Base-by-base conservation (phyloP, 2,888 invertebrate genomes). In the Chesias legatella region DNA sequence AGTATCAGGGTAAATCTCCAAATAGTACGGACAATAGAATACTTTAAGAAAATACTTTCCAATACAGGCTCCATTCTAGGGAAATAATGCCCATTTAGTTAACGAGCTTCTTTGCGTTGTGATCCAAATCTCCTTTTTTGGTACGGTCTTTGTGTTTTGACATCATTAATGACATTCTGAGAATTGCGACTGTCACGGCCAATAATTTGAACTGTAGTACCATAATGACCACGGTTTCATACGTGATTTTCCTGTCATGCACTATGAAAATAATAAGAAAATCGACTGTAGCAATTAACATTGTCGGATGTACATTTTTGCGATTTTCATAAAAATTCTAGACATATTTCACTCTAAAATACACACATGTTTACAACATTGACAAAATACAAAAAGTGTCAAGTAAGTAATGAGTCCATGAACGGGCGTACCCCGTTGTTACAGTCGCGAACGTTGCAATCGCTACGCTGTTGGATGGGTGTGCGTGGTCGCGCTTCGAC, bases 401-500 rank as follows among this genome's bases (percentile, higher is more conserved):
- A n/a, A n/a, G n/a, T n/a, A n/a, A n/a, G n/a, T n/a, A n/a, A n/a
- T n/a, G n/a, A n/a, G n/a, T n/a, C n/a, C n/a, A n/a, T 9, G 10
- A 40, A 20, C 4, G 6, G 3, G 4, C 6, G 6, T 20, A 20
- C 20, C 7, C 46, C 51, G 52, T 50, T 45, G 53, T 45, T n/a
- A n/a, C n/a, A n/a, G 29, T 43, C 7, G 51, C 10, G 48, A 35
- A 56, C 58, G 63, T 57, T 63, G 58, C 61, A 53, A 53, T 38
- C 32, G 55, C 63, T 63, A 61, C 52, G 47, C 47, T 57, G 57
- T 65, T 48, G 54, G 59, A 56, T 56, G 61, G 48, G 57, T 35
- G 56, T 56, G 61, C 49, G 57, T 35, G 37, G 52, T 42, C 34
- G 43, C 51, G 61, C 40, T 40, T 57, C 57, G 63, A 50, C 65